phyloP scores from a whole-genome alignment of 2,113 vertebrate genomes.

The Salvelinus sp. region DNA sequence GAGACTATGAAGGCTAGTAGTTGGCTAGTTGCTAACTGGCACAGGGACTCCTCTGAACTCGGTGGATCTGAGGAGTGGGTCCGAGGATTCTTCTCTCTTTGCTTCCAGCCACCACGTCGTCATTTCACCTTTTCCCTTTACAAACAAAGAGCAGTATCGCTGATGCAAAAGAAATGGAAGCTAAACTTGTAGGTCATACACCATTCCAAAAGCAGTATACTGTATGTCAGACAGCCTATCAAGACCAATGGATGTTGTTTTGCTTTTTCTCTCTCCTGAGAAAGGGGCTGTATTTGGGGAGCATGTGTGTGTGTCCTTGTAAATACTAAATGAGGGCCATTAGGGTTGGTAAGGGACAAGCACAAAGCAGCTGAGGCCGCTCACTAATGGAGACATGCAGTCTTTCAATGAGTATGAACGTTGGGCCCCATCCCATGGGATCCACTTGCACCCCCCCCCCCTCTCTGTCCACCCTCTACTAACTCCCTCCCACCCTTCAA shows the following conservation, averaged over 20 bases:
- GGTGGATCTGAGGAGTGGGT: constrained; percentile 46
- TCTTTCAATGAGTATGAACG: constrained; percentile 15
- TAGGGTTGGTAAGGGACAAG: constrained; percentile 35
- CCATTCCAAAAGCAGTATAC: constrained; percentile 10
- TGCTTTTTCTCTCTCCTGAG: not conserved
- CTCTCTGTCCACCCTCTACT: not conserved
- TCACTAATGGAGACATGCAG: constrained; percentile 48
- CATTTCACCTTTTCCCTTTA: constrained; percentile 78
- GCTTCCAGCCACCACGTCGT: constrained; percentile 78
- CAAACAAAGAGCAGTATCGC: constrained; percentile 31
- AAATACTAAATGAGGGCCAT: constrained; percentile 63
- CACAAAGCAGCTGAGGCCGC: constrained; percentile 63
- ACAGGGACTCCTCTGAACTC: constrained; percentile 49
- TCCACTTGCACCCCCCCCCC: constrained; percentile 14
- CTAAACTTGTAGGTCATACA: no score
- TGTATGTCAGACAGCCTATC: not conserved
- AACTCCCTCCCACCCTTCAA: constrained; percentile 2
- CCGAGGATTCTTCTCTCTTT: constrained; percentile 45
- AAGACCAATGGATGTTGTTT: not conserved
- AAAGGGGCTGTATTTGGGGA: not conserved
- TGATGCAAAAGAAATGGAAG: no score
- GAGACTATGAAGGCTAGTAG: not conserved
- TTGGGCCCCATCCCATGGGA: constrained; percentile 25
- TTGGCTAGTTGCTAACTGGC: constrained; percentile 59
- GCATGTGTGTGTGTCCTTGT: constrained; percentile 34